Evolutionary conservation across 2,113 vertebrate genomes (phyloP).

Genomic region (Oreochromis spilurus): DNA sequence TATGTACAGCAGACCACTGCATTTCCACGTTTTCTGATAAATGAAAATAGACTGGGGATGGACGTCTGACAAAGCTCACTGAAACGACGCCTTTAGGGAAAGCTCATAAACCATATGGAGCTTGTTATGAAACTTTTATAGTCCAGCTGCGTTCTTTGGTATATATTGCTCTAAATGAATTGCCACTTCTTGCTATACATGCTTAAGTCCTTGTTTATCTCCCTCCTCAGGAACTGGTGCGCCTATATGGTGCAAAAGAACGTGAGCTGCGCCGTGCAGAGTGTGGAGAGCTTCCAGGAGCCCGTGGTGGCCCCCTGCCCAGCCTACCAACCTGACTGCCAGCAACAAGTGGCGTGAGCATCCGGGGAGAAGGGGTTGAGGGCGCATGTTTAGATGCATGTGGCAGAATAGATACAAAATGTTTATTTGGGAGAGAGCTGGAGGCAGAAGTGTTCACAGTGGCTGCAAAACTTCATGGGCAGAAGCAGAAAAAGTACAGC

Average conservation of each 20-base stretch:
- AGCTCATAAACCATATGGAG: background rate
- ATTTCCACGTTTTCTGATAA: background rate
- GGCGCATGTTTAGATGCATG: conserved; percentile 13
- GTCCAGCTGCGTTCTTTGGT: background rate
- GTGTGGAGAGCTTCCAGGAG: conserved; percentile 84
- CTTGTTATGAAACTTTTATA: background rate
- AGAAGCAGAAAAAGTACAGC: background rate
- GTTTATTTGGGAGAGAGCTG: background rate
- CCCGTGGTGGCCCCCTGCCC: conserved; percentile 83
- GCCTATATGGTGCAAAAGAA: conserved; percentile 92
- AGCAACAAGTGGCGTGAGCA: conserved; percentile 74
- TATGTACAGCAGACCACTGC: background rate
- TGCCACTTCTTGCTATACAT: background rate
- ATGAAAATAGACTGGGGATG: background rate
- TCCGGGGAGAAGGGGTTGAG: conserved; percentile 21
- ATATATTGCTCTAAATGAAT: background rate
- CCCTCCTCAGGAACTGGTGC: conserved; percentile 88
- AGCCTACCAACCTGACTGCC: conserved; percentile 82
- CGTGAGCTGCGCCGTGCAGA: conserved; percentile 89
- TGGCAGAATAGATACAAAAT: conserved; percentile 10
- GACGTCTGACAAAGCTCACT: background rate
- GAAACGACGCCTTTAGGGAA: background rate
- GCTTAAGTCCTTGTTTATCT: background rate
- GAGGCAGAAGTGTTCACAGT: background rate
- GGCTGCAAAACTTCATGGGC: background rate